These are phyloP conservation scores for Sinocyclocheilus maitianheensis DNA, from an alignment of 2,113 vertebrate species.

Conservation along the genomic window DNA sequence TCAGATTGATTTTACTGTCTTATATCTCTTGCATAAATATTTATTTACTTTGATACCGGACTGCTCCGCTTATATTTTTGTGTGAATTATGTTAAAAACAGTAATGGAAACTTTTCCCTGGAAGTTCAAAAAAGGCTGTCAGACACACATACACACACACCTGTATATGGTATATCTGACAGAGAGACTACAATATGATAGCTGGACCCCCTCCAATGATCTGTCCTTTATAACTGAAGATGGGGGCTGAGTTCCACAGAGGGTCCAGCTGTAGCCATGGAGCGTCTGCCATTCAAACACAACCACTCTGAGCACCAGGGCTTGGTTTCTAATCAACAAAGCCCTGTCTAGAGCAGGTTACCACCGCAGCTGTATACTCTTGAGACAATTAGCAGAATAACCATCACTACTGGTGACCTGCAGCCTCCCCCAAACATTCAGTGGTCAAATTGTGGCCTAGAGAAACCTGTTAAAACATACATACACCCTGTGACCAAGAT, in stretches of 20 bases:
- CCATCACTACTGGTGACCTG: conserved; percentile 4
- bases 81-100: background rate
- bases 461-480: background rate
- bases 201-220: background rate
- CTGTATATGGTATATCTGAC: background rate
- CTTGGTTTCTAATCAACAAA: conserved; percentile 19
- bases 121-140: background rate
- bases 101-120: background rate
- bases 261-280: conserved; percentile 24
- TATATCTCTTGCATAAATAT: background rate
- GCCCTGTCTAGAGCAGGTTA: background rate
- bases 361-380: background rate
- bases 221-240: background rate
- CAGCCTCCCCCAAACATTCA: background rate
- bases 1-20: background rate
- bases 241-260: background rate
- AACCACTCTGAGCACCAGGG: background rate
- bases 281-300: conserved; percentile 9
- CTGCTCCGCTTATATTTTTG: background rate
- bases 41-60: background rate
- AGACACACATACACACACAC: background rate
- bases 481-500: background rate
- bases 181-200: conserved; percentile 8
- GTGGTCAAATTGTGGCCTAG: background rate
- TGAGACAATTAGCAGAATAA: background rate